Base-by-base conservation (phyloP, 2,888 invertebrate genomes). In the Koerneria pararmatus region DNA sequence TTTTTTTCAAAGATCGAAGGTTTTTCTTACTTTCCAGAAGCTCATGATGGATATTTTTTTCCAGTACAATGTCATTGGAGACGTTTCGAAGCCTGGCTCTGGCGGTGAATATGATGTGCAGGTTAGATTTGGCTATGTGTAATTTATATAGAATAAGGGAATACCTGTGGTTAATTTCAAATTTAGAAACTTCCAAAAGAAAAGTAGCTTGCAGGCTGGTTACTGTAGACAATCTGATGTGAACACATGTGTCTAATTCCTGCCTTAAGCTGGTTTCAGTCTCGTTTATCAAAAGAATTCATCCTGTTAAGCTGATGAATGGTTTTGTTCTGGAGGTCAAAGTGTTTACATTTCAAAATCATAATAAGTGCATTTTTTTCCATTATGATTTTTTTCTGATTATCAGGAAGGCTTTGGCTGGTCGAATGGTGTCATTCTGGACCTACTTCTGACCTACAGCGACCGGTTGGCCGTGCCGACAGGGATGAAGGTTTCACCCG, bases 351-450 rank as follows among this genome's bases (percentile, higher is more conserved):
- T n/a, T n/a, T n/a, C n/a, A n/a, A n/a, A n/a, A n/a, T n/a, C n/a
- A n/a, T n/a, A n/a, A n/a, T n/a, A n/a, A n/a, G n/a, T n/a, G n/a
- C n/a, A n/a, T n/a, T n/a, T n/a, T n/a, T n/a, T n/a, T n/a, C n/a
- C n/a, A n/a, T n/a, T n/a, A n/a, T n/a, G n/a, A n/a, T n/a, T n/a
- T n/a, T n/a, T n/a, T 51, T 3, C 19, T 37, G 19, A 32, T 41
- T 57, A 53, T 15, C 58, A 75, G 68, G 75, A 75, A 35, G 80
- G 80, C 6, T 80, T 80, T 59, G 80, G 80, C 29, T 80, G 80
- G 80, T 79, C 79, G 8, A 80, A 80, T 54, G 80, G 80, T 27
- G 80, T 76, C 1, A 74, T 80, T 61, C 69, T 80, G 8, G 80
- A 80, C 58, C 69, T 80, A 29, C 70, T 80, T 32, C 54, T 72